Evolutionary conservation across 2,797 vertebrate genomes (phyloP).

Genomic region (Gymnoscopelus microlampas): DNA sequence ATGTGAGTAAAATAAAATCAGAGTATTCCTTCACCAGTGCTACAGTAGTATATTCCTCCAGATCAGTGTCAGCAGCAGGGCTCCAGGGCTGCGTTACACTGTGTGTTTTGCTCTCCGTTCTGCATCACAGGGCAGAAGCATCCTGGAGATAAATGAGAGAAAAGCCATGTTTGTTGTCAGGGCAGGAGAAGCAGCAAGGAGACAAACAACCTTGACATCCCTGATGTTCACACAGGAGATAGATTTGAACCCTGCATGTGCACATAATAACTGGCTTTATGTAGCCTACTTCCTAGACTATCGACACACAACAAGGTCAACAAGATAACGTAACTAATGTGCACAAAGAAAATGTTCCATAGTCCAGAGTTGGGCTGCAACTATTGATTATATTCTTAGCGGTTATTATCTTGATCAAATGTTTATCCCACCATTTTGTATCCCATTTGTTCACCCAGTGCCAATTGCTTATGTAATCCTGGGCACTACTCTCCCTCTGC

Average conservation of each 20-base stretch:
- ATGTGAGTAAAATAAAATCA: too few species aligned
- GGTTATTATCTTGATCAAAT: too few species aligned
- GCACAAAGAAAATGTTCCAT: too few species aligned
- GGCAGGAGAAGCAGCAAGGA: slow-evolving; percentile 41
- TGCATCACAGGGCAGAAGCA: slow-evolving; percentile 55
- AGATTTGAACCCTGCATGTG: slow-evolving; percentile 9
- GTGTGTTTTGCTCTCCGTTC: slow-evolving; percentile 53
- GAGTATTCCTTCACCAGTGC: too few species aligned
- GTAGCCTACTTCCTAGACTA: too few species aligned
- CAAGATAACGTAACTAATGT: too few species aligned
- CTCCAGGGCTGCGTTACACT: slow-evolving; percentile 43
- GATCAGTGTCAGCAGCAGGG: slow-evolving; percentile 49
- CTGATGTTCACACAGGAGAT: slow-evolving; percentile 52
- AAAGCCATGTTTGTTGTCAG: slow-evolving; percentile 56
- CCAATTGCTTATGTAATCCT: too few species aligned
- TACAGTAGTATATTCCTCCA: slow-evolving; percentile 1
- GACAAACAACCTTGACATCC: slow-evolving; percentile 54
- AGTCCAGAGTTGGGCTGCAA: too few species aligned
- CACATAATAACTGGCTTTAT: slow-evolving; percentile 38
- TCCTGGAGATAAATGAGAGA: slow-evolving; percentile 40
- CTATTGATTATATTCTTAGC: too few species aligned
- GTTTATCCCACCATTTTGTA: not conserved
- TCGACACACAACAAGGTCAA: too few species aligned
- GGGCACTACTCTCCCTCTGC: too few species aligned
- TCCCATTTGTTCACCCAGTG: not conserved